phyloP scores from a whole-genome alignment of 2,113 vertebrate species.

The Pitta sordida region DNA sequence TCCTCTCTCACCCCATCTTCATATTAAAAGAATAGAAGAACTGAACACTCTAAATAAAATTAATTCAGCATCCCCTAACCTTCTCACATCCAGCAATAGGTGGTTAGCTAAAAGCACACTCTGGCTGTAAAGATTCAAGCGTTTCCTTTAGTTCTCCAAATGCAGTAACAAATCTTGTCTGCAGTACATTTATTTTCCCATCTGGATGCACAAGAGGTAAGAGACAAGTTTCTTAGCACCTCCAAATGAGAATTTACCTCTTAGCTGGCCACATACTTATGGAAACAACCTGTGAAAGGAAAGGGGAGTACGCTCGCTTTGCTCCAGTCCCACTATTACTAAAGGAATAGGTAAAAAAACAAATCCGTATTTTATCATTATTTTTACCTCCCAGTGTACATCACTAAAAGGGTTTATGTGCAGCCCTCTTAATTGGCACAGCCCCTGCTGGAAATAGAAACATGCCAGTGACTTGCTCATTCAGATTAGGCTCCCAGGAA shows the following conservation, averaged over 20 bases:
- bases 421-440: constrained; percentile 64
- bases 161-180: not conserved
- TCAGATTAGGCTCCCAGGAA: constrained; percentile 67
- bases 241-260: constrained; percentile 12
- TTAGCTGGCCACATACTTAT: not conserved
- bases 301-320: not conserved
- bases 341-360: constrained; percentile 46
- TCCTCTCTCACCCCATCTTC: not conserved
- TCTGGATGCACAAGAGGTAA: not conserved
- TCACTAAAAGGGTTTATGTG: constrained; percentile 59
- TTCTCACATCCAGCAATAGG: not conserved
- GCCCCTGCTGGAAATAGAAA: constrained; percentile 69
- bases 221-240: not conserved
- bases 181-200: not conserved
- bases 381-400: constrained; percentile 59
- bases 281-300: constrained; percentile 7
- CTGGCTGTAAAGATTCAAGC: not conserved
- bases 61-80: not conserved
- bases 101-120: not conserved
- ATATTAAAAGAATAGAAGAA: not conserved
- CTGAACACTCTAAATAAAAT: not conserved
- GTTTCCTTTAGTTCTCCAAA: constrained; percentile 3
- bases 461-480: constrained; percentile 57
- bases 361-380: constrained; percentile 59
- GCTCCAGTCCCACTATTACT: not conserved